Evolutionary conservation across 1,140 invertebrate species (phyloP).

Genomic region (Linepithema humile): DNA sequence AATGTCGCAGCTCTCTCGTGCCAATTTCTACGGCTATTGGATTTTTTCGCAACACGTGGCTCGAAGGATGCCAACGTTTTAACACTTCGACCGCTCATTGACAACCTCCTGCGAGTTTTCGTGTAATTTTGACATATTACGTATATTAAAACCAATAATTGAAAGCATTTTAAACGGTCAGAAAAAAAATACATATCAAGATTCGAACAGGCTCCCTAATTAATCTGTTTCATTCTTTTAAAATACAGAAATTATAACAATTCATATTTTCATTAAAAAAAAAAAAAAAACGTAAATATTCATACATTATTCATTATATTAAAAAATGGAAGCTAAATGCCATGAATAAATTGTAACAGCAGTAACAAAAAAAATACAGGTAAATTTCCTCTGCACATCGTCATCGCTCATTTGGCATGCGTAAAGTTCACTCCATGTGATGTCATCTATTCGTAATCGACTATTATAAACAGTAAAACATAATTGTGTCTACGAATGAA

Average conservation of each 20-base stretch:
- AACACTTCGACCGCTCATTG: constrained; percentile 4
- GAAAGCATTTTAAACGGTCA: not conserved
- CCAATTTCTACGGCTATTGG: constrained; percentile 69
- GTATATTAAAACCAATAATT: not conserved
- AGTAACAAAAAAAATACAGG: not conserved
- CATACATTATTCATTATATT: not conserved
- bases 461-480: constrained; percentile 21
- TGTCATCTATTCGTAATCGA: constrained; percentile 32
- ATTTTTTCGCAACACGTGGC: constrained; percentile 55
- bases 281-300: not conserved
- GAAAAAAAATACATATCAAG: not conserved
- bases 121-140: constrained; percentile 39
- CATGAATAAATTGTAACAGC: not conserved
- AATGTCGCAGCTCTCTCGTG: constrained; percentile 63
- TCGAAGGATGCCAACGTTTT: constrained; percentile 31
- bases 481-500: constrained; percentile 26
- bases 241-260: not conserved
- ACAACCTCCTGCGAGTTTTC: constrained; percentile 2
- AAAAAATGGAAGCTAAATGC: not conserved
- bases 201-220: not conserved
- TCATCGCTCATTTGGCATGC: not conserved
- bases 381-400: constrained; percentile 16
- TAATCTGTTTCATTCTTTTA: not conserved
- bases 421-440: constrained; percentile 47
- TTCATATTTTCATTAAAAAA: not conserved